Evolutionary conservation across 2,797 vertebrate species (phyloP), one percentile per base, ranked within the genome.

Genomic region (Intellagama lesueurii): DNA sequence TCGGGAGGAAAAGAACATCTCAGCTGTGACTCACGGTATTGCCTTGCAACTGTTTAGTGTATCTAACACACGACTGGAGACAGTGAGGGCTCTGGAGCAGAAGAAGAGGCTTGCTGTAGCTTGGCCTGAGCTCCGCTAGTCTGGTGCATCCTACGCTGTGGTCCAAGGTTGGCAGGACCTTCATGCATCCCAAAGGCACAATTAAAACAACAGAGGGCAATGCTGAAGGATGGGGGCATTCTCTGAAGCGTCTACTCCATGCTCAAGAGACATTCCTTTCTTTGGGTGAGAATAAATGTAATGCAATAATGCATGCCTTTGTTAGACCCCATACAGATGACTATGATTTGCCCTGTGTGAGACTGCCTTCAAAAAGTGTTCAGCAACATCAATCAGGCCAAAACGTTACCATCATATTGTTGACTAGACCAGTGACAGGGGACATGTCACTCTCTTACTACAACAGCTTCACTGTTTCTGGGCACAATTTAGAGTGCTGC

Each of bases 1-100:
- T 2, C 4, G 60, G n/a, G 12, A 83, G 81, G 56, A 40, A 24
- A 30, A 89, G 81, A n/a, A 9, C 5, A 80, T 32, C 81, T 88
- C 90, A 79, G 69, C 49, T 47, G 70, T 89, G 85, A 85, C 56
- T 89, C 85, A 86, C 69, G 35, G 7, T 28, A 44, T 49, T 85
- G 82, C 85, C 70, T 47, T 89, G 73, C 66, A 69, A 82, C 28
- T 85, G 1, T n/a, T 89, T 5, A 4, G 28, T 70, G 81, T 80
- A 60, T 85, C 69, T 66, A 68, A 11, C 3, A 0, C 22, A 56
- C 0, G 0, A 68, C 80, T 85, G 64, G 28, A 24, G 64, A 81
- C 52, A 49, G 52, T 12, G 2, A 69, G 60, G 35, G 76, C 28
- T 52, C 72, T n/a, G 91, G 52, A n/a, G 69, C 24, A 79, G 56